Evolutionary conservation across 2,113 vertebrate species (phyloP), one percentile per base, ranked within the genome.

Genomic region (Lonchura striata): DNA sequence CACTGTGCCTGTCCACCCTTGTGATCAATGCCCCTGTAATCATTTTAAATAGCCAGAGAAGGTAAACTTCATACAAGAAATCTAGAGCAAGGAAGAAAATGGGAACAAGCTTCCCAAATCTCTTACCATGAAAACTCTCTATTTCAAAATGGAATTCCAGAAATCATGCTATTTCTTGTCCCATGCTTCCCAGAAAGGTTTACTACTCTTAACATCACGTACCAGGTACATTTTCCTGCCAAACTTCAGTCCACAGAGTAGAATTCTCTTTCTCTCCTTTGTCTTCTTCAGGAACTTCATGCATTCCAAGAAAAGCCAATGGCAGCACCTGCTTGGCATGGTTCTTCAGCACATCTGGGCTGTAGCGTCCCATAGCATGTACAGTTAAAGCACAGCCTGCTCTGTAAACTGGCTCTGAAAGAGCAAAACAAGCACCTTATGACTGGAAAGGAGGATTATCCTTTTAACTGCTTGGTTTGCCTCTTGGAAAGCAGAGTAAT

Each of bases 171-270:
- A 63, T 53, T 78, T 86, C 33, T 82, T 71, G 28, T 22, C 15
- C 27, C 10, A 13, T 15, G 25, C 15, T 77, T 86, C 37, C 69
- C 44, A 71, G 39, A 86, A 76, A 79, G 23, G 16, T 79, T 39
- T 46, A 31, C 7, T 54, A 33, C 9, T 74, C 54, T 61, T 31
- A 82, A 30, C 1, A 0, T 21, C 64, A 84, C 87, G 37, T 97
- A 99, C 99, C 99, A 92, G 99, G 99, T 25, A 99, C 99, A 11
- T 99, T 99, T 94, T 99, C 99, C 97, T 99, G 99, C 99, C 99
- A 99, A 69, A 99, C 99, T 98, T 99, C 99, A 20, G 98, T 96
- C 99, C 99, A 99, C 57, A 99, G 96, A 41, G 97, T 97, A 86
- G 98, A 98, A 54, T 99, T 98, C 22, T 98, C 98, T 86, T 98